A percentile compares a stretch with the other conserved stretches of the same genome.
Evolutionary conservation across 2,888 invertebrate genomes (phyloP).

Genomic region (Diogma glabrata): DNA sequence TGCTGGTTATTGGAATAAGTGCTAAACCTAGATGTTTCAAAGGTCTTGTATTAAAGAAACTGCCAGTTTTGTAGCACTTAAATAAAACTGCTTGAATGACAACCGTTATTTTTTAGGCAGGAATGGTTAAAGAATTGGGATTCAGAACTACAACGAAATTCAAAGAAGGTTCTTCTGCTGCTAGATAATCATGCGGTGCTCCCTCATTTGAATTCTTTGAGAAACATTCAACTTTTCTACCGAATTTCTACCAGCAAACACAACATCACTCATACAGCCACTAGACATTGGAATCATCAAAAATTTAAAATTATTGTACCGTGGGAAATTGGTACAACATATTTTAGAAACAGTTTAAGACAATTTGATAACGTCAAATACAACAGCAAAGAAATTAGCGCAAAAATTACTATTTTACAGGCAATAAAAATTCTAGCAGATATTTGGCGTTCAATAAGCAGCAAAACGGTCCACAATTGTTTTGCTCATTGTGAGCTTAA

Average conservation of each 20-base stretch:
- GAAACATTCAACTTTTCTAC: constrained; percentile 17
- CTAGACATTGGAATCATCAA: constrained; percentile 6
- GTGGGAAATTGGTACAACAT: neutral
- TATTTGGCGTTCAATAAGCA: neutral
- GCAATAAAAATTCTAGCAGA: neutral
- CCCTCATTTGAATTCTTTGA: constrained; percentile 15
- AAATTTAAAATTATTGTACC: neutral
- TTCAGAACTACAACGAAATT: constrained; percentile 16
- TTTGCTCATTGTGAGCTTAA: neutral
- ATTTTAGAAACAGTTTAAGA: neutral
- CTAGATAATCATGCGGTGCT: constrained; percentile 17
- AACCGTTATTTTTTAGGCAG: constrained; percentile 13
- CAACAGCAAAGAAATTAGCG: neutral
- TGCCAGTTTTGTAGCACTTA: constrained; percentile 16
- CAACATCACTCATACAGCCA: constrained; percentile 15
- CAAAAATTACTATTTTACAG: neutral
- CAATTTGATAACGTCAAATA: neutral
- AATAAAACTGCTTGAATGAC: constrained; percentile 17
- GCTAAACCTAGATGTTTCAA: constrained; percentile 9
- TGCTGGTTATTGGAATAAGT: constrained; percentile 20
- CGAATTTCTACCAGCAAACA: constrained; percentile 17
- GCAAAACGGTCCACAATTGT: neutral
- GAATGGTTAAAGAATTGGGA: constrained; percentile 16
- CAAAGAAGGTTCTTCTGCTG: constrained; percentile 18
- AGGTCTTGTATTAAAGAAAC: constrained; percentile 8